phyloP scores from a whole-genome alignment of 2,113 vertebrate genomes.

The Protobothrops flavoviridis region DNA sequence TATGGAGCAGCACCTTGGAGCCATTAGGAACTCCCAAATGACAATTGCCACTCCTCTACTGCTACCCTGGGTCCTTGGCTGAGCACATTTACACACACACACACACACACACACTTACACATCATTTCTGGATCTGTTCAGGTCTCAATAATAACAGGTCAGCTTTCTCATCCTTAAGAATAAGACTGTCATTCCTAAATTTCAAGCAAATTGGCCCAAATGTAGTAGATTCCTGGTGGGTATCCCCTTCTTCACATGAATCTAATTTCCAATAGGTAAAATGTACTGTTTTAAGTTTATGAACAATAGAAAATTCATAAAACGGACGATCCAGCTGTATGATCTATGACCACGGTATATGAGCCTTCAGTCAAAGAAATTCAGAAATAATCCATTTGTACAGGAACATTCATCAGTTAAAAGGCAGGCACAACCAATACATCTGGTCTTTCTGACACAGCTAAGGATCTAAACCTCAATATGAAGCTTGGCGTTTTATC shows the following conservation, averaged over 20 bases:
- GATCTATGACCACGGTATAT: neutral
- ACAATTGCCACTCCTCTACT: neutral
- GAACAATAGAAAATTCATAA: neutral
- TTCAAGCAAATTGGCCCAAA: neutral
- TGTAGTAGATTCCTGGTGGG: neutral
- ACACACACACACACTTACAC: too few relatives aligned
- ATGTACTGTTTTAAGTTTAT: neutral
- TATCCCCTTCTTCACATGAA: neutral
- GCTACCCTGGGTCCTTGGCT: neutral
- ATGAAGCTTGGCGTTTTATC: neutral
- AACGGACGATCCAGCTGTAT: neutral
- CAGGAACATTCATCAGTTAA: neutral
- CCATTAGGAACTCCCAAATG: neutral
- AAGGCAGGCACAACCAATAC: neutral
- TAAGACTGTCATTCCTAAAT: neutral
- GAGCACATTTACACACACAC: neutral
- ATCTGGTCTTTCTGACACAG: neutral
- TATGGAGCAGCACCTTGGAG: neutral
- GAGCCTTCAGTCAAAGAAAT: neutral
- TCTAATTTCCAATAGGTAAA: neutral
- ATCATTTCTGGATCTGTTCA: neutral
- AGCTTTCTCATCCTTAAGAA: neutral
- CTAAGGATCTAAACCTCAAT: neutral
- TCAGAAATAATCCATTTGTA: neutral
- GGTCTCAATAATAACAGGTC: neutral